Evolutionary conservation across 2,797 vertebrate genomes (phyloP), one percentile per base, ranked within the genome.

Genomic region (Polyboroides typus): DNA sequence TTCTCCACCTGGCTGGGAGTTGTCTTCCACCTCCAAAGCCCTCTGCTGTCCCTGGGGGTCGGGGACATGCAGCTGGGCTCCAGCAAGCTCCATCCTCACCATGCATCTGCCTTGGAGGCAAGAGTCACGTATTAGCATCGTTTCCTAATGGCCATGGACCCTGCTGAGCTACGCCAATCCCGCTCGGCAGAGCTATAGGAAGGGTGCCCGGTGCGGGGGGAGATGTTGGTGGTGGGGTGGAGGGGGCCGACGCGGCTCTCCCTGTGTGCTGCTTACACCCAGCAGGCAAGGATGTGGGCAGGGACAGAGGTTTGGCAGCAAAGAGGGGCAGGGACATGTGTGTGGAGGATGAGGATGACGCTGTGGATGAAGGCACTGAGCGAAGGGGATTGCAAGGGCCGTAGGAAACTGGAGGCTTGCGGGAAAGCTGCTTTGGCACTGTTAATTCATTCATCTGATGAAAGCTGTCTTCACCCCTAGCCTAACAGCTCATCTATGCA

Each of bases 381-480:
- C 2, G 0, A 36, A 36, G 38, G 50, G 83, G 55, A n/a, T 45
- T 21, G 23, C 26, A 33, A 71, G 34, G 19, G n/a, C 64, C 0
- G 2, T 3, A 13, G 45, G 25, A 44, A 55, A 48, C 14, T 0
- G 1, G 60, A 42, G 31, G 19, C 2, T 0, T 0, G 1, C 12
- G 44, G 40, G 31, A 83, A 74, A 71, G 25, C 11, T 27, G 2
- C 44, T 67, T 63, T 5, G 31, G 29, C 0, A 0, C 52, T 38
- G 34, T 55, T 55, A 31, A 67, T 63, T 80, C 29, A 7, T 13
- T 62, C 34, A 9, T 34, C 48, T 64, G 16, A 2, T 60, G 36
- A 42, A 27, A 42, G 8, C 19, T 62, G 29, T 19, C 70, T 75
- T 64, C 20, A 10, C 2, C 48, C 22, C 18, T 19, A 3, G 58